These are phyloP conservation scores for Xanthorhoe spadicearia DNA, from an alignment of 2,888 invertebrate genomes.

Conservation along the genomic window DNA sequence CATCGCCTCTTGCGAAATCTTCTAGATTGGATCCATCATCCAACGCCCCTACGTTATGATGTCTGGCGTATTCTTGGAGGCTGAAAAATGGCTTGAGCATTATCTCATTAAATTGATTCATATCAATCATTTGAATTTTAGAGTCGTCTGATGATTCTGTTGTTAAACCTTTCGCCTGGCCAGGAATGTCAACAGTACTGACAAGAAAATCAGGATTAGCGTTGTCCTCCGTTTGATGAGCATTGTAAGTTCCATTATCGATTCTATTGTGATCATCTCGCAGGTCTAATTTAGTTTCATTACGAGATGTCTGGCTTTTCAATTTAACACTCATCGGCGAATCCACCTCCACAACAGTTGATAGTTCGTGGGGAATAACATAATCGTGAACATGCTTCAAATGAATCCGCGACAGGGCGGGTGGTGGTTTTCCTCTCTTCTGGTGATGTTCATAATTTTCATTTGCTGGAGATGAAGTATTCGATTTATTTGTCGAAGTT, in stretches of 20 bases:
- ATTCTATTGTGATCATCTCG: slow-evolving; percentile 45
- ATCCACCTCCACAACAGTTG: slow-evolving; percentile 88
- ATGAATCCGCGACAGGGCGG: slow-evolving; percentile 70
- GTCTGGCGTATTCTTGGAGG: slow-evolving; percentile 79
- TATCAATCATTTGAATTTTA: slow-evolving; percentile 76
- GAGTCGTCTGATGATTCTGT: slow-evolving; percentile 63
- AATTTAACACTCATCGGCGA: slow-evolving; percentile 85
- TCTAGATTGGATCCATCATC: slow-evolving; percentile 75
- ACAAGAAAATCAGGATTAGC: slow-evolving; percentile 59
- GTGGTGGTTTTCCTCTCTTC: slow-evolving; percentile 70
- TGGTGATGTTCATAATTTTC: slow-evolving; percentile 40
- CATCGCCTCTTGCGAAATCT: slow-evolving; percentile 62
- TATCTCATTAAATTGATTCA: slow-evolving; percentile 77
- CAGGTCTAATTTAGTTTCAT: slow-evolving; percentile 50
- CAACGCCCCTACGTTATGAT: slow-evolving; percentile 69
- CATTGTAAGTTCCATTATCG: slow-evolving; percentile 35
- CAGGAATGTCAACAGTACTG: slow-evolving; percentile 49
- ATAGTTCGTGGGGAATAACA: slow-evolving; percentile 85
- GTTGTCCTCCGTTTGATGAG: slow-evolving; percentile 27
- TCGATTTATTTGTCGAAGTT: slow-evolving; percentile 36
- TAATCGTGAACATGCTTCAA: slow-evolving; percentile 66
- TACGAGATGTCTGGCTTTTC: slow-evolving; percentile 61
- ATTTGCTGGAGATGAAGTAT: slow-evolving; percentile 39
- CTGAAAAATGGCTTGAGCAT: slow-evolving; percentile 79
- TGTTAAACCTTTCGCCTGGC: slow-evolving; percentile 39